Base-by-base conservation (phyloP, 23 tunicate species). In the Oikopleura dioica region DNA sequence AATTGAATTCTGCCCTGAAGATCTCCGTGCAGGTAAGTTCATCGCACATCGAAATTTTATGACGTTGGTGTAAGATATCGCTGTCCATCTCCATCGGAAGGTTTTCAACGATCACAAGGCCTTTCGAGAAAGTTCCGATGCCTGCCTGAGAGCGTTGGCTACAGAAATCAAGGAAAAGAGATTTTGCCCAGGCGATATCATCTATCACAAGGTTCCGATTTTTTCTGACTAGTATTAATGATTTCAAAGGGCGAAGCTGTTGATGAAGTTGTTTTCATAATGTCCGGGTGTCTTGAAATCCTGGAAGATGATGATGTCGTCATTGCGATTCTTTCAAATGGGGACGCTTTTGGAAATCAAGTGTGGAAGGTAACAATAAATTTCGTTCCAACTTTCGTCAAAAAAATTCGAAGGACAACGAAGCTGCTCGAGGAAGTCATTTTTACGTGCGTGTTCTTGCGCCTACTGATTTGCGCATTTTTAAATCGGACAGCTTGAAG, bases 21-120 rank as follows among this genome's bases (percentile, higher is more conserved):
- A 63, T 63, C 26, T 63, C 16, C 72, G 72, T 63, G 72, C 72
- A 4, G n/a, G n/a, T n/a, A n/a, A n/a, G n/a, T n/a, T n/a, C n/a
- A n/a, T n/a, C n/a, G n/a, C n/a, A n/a, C n/a, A n/a, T n/a, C n/a
- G n/a, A n/a, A n/a, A n/a, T n/a, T n/a, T n/a, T n/a, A n/a, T n/a
- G n/a, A n/a, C n/a, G n/a, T n/a, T n/a, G n/a, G n/a, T n/a, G n/a
- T n/a, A n/a, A n/a, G 72, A 63, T 28, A 63, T 63, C 26, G 26
- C 30, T 28, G 72, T 63, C 4, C 72, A 63, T 63, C 72, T 63
- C n/a, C 72, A 63, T 28, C 72, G 72, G 4, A 63, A 63, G 30
- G 72, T 63, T 16, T 63, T 63, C 72, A 63, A 63, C n/a, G 72
- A 63, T 29, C 72, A 63, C 72, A 63, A 63, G 31, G 72, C 72